Base-by-base conservation (phyloP, 92 coral and sea anemone species). In the Phenganax stokvisi region DNA sequence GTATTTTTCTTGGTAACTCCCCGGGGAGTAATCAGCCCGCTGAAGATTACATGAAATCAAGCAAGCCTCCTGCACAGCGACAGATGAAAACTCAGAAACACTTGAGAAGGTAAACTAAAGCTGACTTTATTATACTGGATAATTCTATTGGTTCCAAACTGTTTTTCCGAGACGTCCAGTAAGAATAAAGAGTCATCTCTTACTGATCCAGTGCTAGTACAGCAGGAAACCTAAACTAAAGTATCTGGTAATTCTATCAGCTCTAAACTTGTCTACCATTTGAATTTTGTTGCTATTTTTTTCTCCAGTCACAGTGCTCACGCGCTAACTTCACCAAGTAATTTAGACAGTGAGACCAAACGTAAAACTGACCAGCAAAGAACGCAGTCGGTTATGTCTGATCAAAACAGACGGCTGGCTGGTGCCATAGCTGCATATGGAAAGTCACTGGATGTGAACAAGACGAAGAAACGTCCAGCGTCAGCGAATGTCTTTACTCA, bases 391-490 rank as follows among this genome's bases (percentile, higher is more conserved):
- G 15, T 37, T 12, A 29, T 59, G 72, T 60, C 81, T 31, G 81
- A 77, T 7, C 25, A 54, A 13, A 65, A 89, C 71, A 57, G 74
- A 27, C 82, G 91, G 16, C 82, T 89, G 51, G 71, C 88, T 30
- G 85, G 97, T 9, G 96, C 96, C 20, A 97, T 90, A 13, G 89
- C 97, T 3, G 92, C 99, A 8, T 96, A 96, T 85, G 99, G 99
- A 4, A 56, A 90, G 56, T 96, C 99, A 12, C 85, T 92, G 64
- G 99, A 94, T 74, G 84, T 92, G 16, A 92, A 90, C 84, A 90
- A 78, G 80, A 81, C 80, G n/a, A 88, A 85, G 44, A 87, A 86
- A 59, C 89, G 99, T 20, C 99, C 99, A 57, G 87, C 90, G 63
- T 92, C 97, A 27, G 99, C 99, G 10, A 90, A 81, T 74, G 55